Percentiles rank a stretch among this genome's conserved stretches.
These are phyloP conservation scores for Cydia pomonella DNA, from an alignment of 1,140 invertebrate species.

Conservation along the genomic window DNA sequence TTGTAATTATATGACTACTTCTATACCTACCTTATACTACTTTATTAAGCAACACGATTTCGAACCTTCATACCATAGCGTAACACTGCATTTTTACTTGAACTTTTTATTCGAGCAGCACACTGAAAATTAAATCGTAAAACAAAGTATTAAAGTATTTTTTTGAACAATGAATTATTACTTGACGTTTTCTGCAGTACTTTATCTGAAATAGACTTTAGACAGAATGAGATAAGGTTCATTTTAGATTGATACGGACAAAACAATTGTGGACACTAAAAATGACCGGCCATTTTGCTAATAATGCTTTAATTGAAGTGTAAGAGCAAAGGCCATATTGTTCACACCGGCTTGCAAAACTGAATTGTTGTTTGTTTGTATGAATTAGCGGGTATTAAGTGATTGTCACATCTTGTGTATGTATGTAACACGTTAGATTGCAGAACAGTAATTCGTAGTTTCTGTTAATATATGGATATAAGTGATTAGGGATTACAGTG, in stretches of 20 bases:
- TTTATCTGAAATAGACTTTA: not conserved
- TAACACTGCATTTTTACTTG: not conserved
- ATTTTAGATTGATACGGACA: not conserved
- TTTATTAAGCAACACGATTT: not conserved
- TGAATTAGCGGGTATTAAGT: constrained; percentile 20
- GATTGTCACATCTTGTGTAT: constrained; percentile 11
- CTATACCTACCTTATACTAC: not conserved
- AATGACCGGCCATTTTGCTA: not conserved
- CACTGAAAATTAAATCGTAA: too few species aligned
- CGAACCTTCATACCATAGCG: not conserved
- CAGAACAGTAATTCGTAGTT: not conserved
- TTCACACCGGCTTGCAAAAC: constrained; percentile 19
- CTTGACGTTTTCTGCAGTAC: too few species aligned
- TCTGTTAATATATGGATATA: not conserved
- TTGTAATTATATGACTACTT: constrained; percentile 17
- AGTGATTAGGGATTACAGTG: not conserved
- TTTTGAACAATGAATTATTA: too few species aligned
- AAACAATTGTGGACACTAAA: constrained; percentile 3
- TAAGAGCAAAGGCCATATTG: not conserved
- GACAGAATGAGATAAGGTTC: not conserved
- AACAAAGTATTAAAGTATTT: too few species aligned
- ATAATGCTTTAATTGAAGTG: constrained; percentile 25
- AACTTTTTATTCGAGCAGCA: not conserved
- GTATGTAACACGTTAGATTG: not conserved
- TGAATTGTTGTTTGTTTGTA: not conserved